Base-by-base conservation (phyloP, 2,888 invertebrate genomes). In the Limnephilus rhombicus region DNA sequence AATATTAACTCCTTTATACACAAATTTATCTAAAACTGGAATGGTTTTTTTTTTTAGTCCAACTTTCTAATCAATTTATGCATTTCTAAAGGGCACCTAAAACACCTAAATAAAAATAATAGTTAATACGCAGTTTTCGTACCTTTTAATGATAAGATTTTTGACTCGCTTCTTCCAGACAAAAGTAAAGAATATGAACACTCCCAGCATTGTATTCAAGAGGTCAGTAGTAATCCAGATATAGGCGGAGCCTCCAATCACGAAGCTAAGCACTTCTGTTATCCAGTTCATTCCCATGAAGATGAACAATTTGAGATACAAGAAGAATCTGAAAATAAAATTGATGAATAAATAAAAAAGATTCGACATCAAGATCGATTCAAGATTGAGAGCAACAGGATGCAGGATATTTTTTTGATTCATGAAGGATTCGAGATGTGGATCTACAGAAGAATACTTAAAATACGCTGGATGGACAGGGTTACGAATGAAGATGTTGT, bases 221-320 rank as follows among this genome's bases (percentile, higher is more conserved):
- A 97, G 94, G 94, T 97, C 97, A 0, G 96, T 95, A 31, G 97
- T 94, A 53, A 96, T 94, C 96, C 96, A 96, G 94, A 96, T 95
- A 96, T 96, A 96, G 94, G 96, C 95, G 9, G 91, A 88, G 93
- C 97, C 97, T 2, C 96, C 96, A 34, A 97, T 96, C 0, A 96
- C 95, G 96, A 97, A 98, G 85, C 98, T 98, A 92, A 98, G 95
- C 89, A 98, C 96, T 95, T 98, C 98, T 95, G 97, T 97, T 0
- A 97, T 96, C 98, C 98, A 98, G 94, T 98, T 98, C 31, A 98
- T 97, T 0, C 98, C 98, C 98, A 98, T 98, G 45, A 98, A 98
- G 94, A 98, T 96, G 94, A 98, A 98, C 81, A 98, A 95, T 94
- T 98, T 98, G 94, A 98, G 94, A 94, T 98, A 98, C 4, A 98